Evolutionary conservation across 1,140 invertebrate species (phyloP).

Genomic region (Drosophila subobscura): DNA sequence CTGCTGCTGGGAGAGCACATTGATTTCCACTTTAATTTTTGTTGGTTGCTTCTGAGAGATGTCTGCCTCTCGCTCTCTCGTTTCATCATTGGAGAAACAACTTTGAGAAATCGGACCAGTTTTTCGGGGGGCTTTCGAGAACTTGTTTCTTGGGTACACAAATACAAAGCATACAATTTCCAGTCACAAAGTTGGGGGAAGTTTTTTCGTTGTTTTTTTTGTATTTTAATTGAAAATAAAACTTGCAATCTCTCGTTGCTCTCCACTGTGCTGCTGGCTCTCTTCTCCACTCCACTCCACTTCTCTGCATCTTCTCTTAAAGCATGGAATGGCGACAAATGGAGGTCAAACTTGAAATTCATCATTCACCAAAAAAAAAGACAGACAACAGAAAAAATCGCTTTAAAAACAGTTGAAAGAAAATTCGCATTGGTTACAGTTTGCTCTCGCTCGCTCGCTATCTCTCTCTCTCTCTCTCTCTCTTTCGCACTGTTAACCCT

Average conservation of each 20-base stretch:
- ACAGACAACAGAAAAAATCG: conserved; percentile 26
- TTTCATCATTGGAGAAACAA: conserved; percentile 32
- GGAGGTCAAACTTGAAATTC: conserved; percentile 58
- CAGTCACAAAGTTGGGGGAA: not conserved
- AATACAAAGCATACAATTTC: too few species aligned
- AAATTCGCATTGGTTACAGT: conserved; percentile 46
- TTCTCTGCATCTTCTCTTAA: conserved; percentile 26
- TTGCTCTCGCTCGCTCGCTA: not conserved
- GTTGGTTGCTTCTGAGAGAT: conserved; percentile 39
- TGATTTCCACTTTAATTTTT: conserved; percentile 42
- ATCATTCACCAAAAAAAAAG: conserved; percentile 24
- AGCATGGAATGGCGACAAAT: conserved; percentile 44
- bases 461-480: conserved; percentile 4
- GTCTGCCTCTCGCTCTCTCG: conserved; percentile 2
- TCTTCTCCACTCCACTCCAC: conserved; percentile 25
- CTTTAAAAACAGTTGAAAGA: conserved; percentile 50
- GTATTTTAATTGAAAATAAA: conserved; percentile 61
- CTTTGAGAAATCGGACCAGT: conserved; percentile 69
- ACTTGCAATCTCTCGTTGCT: too few species aligned
- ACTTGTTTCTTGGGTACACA: conserved; percentile 50
- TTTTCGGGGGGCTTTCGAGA: conserved; percentile 46
- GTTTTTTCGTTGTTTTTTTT: conserved; percentile 27
- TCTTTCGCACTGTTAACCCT: too few species aligned
- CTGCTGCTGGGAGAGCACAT: conserved; percentile 31
- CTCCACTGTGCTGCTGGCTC: not conserved